These are phyloP conservation scores for Heliconius sara DNA, from an alignment of 2,888 invertebrate species.

Conservation along the genomic window DNA sequence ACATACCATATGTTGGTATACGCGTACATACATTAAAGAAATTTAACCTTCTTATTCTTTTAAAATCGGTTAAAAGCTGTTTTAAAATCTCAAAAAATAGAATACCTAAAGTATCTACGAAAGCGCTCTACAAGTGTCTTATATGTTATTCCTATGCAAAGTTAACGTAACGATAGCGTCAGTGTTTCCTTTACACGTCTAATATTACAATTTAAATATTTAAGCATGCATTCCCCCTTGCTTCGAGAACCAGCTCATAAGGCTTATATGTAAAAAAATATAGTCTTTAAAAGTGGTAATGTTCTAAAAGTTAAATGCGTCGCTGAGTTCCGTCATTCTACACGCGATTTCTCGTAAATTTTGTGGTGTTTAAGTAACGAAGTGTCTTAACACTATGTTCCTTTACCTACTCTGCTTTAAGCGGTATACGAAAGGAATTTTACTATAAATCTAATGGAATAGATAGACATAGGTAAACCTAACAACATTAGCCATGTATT, in stretches of 20 bases:
- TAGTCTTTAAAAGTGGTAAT: background rate
- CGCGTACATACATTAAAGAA: background rate
- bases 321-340: too few relatives aligned
- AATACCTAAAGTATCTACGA: background rate
- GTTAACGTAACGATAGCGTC: slow-evolving; percentile 15
- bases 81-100: background rate
- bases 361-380: too few relatives aligned
- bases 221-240: slow-evolving; percentile 20
- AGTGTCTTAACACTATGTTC: background rate
- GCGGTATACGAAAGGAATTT: too few relatives aligned
- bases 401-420: background rate
- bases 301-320: background rate
- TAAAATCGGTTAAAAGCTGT: background rate
- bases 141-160: slow-evolving; percentile 9
- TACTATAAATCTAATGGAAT: too few relatives aligned
- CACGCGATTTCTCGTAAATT: too few relatives aligned
- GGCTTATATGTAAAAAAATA: background rate
- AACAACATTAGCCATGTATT: too few relatives aligned
- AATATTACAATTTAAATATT: slow-evolving; percentile 35
- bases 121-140: slow-evolving; percentile 11
- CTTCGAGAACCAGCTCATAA: background rate
- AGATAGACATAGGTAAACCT: too few relatives aligned
- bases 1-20: too few relatives aligned
- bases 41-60: background rate
- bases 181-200: slow-evolving; percentile 28